Conservation (phyloP, 2,888 invertebrate genomes). For the Andrena dorsata region DNA sequence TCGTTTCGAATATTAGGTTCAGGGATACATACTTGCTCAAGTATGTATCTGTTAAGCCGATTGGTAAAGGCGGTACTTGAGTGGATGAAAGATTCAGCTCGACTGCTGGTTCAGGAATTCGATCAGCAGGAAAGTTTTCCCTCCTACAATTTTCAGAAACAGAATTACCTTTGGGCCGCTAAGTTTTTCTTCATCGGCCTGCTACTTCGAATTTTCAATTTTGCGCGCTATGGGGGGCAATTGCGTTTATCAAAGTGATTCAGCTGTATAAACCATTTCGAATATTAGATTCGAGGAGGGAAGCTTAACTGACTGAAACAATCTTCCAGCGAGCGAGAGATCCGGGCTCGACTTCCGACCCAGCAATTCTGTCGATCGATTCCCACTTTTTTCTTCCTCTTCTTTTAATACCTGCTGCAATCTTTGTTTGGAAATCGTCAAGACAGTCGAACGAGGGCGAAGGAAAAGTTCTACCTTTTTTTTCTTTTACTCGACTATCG, state of each 20-base stretch:
- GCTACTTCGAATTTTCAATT: background rate
- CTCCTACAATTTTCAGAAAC: background rate
- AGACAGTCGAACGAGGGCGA: background rate
- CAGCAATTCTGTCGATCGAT: constrained; percentile 2
- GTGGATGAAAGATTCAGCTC: background rate
- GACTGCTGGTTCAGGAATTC: background rate
- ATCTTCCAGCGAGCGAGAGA: background rate
- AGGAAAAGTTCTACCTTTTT: background rate
- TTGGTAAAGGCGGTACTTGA: background rate
- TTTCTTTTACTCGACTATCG: background rate
- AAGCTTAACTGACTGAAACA: constrained; percentile 8
- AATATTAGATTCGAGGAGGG: constrained; percentile 5
- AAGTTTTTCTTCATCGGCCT: too few species aligned
- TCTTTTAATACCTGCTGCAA: constrained; percentile 3
- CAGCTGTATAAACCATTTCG: constrained; percentile 6
- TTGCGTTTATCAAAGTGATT: background rate
- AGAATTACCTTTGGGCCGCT: background rate
- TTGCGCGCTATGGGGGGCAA: background rate
- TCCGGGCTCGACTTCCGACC: background rate
- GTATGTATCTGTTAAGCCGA: background rate
- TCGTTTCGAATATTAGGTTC: constrained; percentile 1
- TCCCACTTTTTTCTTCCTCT: background rate
- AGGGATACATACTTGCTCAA: background rate
- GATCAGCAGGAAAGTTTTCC: background rate
- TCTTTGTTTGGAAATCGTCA: constrained; percentile 9